Evolutionary conservation across 2,888 invertebrate genomes (phyloP).

Genomic region (Ophion obscuratus): DNA sequence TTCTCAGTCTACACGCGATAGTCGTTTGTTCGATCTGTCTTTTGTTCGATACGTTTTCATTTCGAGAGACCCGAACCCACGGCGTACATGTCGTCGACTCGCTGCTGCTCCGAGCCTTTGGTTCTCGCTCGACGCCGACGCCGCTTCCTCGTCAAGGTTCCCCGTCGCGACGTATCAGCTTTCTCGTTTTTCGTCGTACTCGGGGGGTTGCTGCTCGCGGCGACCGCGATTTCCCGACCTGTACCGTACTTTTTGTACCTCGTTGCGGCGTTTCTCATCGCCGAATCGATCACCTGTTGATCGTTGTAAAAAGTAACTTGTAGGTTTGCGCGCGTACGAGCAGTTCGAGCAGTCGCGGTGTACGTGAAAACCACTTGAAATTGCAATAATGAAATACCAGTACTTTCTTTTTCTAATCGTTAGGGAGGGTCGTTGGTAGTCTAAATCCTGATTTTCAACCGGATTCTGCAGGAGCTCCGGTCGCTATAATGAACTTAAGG

Average conservation of each 20-base stretch:
- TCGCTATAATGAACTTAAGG: too few relatives aligned
- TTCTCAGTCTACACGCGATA: constrained; percentile 6
- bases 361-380: too few relatives aligned
- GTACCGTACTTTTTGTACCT: constrained; percentile 76
- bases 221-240: constrained; percentile 66
- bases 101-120: constrained; percentile 59
- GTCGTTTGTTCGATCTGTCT: not conserved
- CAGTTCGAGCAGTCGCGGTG: not conserved
- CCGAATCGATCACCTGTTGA: constrained; percentile 74
- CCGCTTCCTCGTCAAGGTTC: constrained; percentile 63
- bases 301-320: not conserved
- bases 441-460: too few relatives aligned
- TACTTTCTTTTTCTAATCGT: too few relatives aligned
- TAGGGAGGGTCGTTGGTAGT: too few relatives aligned
- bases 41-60: constrained; percentile 41
- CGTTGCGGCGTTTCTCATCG: constrained; percentile 75
- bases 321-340: not conserved
- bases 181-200: constrained; percentile 63
- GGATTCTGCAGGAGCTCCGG: too few relatives aligned
- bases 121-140: not conserved
- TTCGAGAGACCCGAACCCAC: constrained; percentile 77
- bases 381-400: too few relatives aligned
- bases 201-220: constrained; percentile 43
- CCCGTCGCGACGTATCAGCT: constrained; percentile 60
- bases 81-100: constrained; percentile 79